A percentile compares a stretch with the other conserved stretches of the same genome.
Conservation (phyloP, 2,113 vertebrate species). For the Pluvialis apricaria region DNA sequence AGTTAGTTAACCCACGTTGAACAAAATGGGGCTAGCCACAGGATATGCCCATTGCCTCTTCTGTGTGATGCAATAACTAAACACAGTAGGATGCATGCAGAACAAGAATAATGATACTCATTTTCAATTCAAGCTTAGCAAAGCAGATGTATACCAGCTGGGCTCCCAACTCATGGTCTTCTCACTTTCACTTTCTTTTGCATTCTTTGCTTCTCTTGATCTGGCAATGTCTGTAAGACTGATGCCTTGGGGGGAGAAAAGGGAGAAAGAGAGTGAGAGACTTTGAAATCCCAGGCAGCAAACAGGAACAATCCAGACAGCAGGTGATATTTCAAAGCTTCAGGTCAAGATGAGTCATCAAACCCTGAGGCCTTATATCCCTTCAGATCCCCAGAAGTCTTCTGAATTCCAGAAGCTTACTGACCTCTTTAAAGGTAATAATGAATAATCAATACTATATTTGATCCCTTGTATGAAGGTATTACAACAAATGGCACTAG, state of each 20-base stretch:
- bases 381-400: constrained; percentile 13
- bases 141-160: constrained; percentile 27
- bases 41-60: not conserved
- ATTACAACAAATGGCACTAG: constrained; percentile 19
- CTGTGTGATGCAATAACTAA: not conserved
- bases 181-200: constrained; percentile 33
- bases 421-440: constrained; percentile 47
- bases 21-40: not conserved
- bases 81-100: not conserved
- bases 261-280: not conserved
- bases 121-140: constrained; percentile 25
- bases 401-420: constrained; percentile 54
- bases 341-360: constrained; percentile 49
- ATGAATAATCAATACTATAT: constrained; percentile 58
- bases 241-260: not conserved
- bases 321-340: constrained; percentile 63
- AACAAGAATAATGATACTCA: constrained; percentile 1
- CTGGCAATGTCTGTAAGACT: constrained; percentile 13
- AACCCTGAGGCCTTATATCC: not conserved
- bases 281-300: constrained; percentile 46
- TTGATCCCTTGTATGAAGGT: constrained; percentile 46
- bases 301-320: constrained; percentile 44
- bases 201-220: constrained; percentile 52
- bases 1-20: not conserved
- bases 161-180: not conserved